A percentile compares a stretch with the other conserved stretches of the same genome.
Conservation (phyloP, 2,888 invertebrate species). For the Phlogophora meticulosa region DNA sequence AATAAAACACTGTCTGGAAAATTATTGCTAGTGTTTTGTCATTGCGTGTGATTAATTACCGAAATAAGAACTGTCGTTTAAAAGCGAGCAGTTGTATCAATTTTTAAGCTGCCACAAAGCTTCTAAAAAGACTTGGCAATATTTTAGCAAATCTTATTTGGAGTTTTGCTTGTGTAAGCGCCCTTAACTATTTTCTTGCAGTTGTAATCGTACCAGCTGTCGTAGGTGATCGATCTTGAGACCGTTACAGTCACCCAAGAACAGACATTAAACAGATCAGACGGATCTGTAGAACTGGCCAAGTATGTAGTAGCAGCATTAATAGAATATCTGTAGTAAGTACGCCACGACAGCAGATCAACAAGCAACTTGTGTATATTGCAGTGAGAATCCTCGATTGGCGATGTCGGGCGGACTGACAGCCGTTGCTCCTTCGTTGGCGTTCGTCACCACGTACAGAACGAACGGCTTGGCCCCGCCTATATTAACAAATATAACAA, state of each 20-base stretch:
- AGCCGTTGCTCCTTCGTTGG: constrained; percentile 88
- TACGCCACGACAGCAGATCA: constrained; percentile 58
- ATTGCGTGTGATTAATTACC: background rate
- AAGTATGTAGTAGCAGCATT: background rate
- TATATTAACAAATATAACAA: constrained; percentile 74
- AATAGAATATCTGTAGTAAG: background rate
- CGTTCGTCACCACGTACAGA: constrained; percentile 93
- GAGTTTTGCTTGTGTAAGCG: no score
- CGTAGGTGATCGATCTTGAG: background rate
- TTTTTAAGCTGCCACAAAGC: no score
- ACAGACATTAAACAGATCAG: background rate
- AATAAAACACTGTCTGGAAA: background rate
- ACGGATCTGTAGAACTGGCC: background rate
- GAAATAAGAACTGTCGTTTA: background rate
- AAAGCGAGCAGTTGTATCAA: background rate
- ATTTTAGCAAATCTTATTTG: no score
- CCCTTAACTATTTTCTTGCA: background rate
- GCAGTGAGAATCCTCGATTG: constrained; percentile 94
- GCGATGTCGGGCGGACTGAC: constrained; percentile 91
- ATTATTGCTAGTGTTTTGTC: background rate
- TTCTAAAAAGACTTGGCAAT: no score
- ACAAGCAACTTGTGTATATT: constrained; percentile 93
- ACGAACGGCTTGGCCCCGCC: constrained; percentile 93
- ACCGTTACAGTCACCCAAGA: background rate
- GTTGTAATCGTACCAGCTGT: background rate